phyloP scores from a whole-genome alignment of 2,888 invertebrate genomes.

The Leptinotarsa peninsularis region DNA sequence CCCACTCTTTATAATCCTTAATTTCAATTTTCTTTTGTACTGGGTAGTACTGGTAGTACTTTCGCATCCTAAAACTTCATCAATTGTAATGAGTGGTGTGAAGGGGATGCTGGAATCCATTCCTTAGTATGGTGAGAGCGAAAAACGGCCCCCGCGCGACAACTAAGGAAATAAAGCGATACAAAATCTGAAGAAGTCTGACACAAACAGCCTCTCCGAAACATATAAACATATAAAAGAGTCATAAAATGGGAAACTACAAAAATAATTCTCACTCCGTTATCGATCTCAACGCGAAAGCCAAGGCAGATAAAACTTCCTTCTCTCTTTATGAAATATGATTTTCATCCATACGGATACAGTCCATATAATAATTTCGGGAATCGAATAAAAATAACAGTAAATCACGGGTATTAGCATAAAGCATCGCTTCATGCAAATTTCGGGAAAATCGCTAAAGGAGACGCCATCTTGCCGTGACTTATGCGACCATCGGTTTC shows the following conservation, averaged over 20 bases:
- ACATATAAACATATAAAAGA: constrained; percentile 60
- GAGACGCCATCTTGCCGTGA: constrained; percentile 48
- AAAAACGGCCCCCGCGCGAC: constrained; percentile 29
- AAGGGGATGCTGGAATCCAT: not conserved
- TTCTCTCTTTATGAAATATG: constrained; percentile 65
- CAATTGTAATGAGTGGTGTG: constrained; percentile 1
- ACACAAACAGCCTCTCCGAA: constrained; percentile 35
- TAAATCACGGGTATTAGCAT: constrained; percentile 66
- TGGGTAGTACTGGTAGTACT: not conserved
- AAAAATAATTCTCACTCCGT: constrained; percentile 61
- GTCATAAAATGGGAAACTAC: constrained; percentile 58
- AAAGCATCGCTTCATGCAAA: constrained; percentile 66
- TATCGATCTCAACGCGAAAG: constrained; percentile 54
- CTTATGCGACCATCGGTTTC: constrained; percentile 35
- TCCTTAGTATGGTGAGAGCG: constrained; percentile 4
- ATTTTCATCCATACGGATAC: constrained; percentile 69
- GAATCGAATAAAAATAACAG: constrained; percentile 69
- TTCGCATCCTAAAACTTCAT: not conserved
- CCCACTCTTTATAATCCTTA: too few relatives aligned
- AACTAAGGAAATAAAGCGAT: constrained; percentile 40
- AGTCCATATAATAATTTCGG: constrained; percentile 69
- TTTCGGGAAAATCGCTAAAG: constrained; percentile 51
- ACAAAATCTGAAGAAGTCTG: constrained; percentile 36
- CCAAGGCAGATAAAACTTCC: constrained; percentile 53
- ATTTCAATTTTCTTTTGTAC: too few relatives aligned